These are phyloP conservation scores for Phragmatobia fuliginosa DNA, from an alignment of 2,888 invertebrate species.

Conservation along the genomic window DNA sequence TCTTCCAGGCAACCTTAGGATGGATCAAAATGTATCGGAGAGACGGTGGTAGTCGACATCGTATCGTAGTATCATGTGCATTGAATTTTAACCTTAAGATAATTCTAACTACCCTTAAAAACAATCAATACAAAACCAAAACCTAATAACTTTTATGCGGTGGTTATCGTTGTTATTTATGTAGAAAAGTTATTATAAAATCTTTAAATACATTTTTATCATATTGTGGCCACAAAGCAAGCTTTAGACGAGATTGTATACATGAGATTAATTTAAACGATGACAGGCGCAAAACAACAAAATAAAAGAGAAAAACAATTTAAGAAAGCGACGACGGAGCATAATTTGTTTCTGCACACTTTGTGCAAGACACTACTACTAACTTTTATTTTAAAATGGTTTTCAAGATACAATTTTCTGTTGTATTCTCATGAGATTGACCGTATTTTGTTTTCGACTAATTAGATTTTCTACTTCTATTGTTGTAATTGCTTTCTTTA, in stretches of 20 bases:
- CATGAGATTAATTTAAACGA: conserved; percentile 23
- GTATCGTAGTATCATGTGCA: no score
- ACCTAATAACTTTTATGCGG: conserved; percentile 19
- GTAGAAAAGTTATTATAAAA: conserved; percentile 21
- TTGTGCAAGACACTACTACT: conserved; percentile 35
- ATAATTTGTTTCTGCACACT: conserved; percentile 44
- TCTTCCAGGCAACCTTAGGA: no score
- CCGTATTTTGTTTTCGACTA: conserved; percentile 24
- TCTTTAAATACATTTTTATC: conserved; percentile 26
- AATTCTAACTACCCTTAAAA: conserved; percentile 26
- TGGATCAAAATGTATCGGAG: no score
- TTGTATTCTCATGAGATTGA: conserved; percentile 34
- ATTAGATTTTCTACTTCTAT: conserved; percentile 4
- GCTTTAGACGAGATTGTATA: conserved; percentile 3
- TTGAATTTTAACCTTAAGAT: no score
- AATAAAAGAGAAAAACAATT: conserved; percentile 43
- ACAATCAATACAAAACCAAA: conserved; percentile 31
- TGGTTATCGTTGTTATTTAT: conserved; percentile 27
- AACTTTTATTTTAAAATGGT: conserved; percentile 38
- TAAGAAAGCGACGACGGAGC: conserved; percentile 40
- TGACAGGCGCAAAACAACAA: conserved; percentile 19
- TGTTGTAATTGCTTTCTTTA: neutral
- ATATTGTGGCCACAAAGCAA: conserved; percentile 25
- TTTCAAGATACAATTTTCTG: conserved; percentile 28
- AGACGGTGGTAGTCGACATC: no score